Percentiles rank a stretch among this genome's conserved stretches.
Conservation (phyloP, 2,888 invertebrate genomes). For the Gnatocerus cornutus region DNA sequence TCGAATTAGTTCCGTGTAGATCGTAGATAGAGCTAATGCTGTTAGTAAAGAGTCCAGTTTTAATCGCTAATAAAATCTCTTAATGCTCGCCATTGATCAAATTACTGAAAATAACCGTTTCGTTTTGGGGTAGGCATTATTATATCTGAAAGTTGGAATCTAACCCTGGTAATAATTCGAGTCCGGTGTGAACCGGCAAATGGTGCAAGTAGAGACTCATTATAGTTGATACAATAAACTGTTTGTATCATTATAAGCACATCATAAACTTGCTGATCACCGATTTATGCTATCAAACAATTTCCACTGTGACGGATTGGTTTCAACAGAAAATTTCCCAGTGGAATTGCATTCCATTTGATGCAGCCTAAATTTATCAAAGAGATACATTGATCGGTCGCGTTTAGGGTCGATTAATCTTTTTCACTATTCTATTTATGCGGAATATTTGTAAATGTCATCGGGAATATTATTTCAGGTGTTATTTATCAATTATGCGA, state of each 20-base stretch:
- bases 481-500: conserved; percentile 57
- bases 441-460: conserved; percentile 60
- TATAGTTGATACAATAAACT: conserved; percentile 56
- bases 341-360: conserved; percentile 66
- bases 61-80: conserved; percentile 51
- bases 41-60: conserved; percentile 46
- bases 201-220: conserved; percentile 49
- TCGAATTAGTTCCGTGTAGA: conserved; percentile 49
- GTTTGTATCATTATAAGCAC: conserved; percentile 61
- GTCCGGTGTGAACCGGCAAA: conserved; percentile 60
- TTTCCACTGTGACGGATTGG: conserved; percentile 66
- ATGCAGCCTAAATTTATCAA: conserved; percentile 62
- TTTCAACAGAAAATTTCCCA: conserved; percentile 67
- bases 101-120: conserved; percentile 54
- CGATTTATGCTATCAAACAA: conserved; percentile 65
- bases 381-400: conserved; percentile 60
- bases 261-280: conserved; percentile 65
- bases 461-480: conserved; percentile 59
- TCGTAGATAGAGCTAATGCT: conserved; percentile 45
- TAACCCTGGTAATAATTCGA: conserved; percentile 48
- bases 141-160: conserved; percentile 51
- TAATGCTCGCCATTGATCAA: conserved; percentile 55
- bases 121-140: conserved; percentile 51
- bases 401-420: conserved; percentile 66
- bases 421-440: conserved; percentile 61